Percentiles rank a stretch among this genome's conserved stretches.
Evolutionary conservation across 2,888 invertebrate genomes (phyloP).

Genomic region (Podotricha telesiphe): DNA sequence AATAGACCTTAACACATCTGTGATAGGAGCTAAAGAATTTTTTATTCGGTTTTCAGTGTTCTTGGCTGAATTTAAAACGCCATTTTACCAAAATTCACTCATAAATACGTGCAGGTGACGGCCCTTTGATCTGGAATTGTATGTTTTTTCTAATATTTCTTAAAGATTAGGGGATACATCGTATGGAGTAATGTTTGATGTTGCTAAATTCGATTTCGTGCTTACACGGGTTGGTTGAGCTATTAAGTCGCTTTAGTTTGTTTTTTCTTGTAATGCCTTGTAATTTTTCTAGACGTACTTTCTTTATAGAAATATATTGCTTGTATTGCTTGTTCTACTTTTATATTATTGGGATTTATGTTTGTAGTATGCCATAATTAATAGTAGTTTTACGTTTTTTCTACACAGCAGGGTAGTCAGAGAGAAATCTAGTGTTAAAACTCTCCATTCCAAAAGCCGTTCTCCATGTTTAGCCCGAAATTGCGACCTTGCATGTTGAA

Average conservation of each 20-base stretch:
- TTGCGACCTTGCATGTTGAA: too few relatives aligned
- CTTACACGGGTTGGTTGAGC: conserved; percentile 28
- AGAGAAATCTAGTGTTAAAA: too few relatives aligned
- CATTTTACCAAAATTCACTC: conserved; percentile 52
- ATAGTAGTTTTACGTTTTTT: too few relatives aligned
- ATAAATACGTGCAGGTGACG: conserved; percentile 57
- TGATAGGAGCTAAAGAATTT: conserved; percentile 18
- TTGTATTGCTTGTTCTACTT: too few relatives aligned
- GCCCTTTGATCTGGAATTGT: conserved; percentile 56
- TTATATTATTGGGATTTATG: too few relatives aligned
- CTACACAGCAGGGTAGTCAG: too few relatives aligned
- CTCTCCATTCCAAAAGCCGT: too few relatives aligned
- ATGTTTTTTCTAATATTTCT: conserved; percentile 55
- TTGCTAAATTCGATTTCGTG: conserved; percentile 48
- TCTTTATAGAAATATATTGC: too few relatives aligned
- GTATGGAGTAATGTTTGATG: conserved; percentile 52
- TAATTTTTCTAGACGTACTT: conserved; percentile 5
- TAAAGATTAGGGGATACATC: conserved; percentile 45
- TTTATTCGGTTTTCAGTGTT: conserved; percentile 2
- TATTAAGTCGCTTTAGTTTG: conserved; percentile 29
- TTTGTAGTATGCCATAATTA: too few relatives aligned
- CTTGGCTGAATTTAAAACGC: conserved; percentile 32
- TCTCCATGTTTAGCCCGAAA: too few relatives aligned
- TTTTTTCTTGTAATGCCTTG: conserved; percentile 1
- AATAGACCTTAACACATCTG: conserved; percentile 25